Evolutionary conservation across 2,888 invertebrate genomes (phyloP).

Genomic region (Germaria angustata): DNA sequence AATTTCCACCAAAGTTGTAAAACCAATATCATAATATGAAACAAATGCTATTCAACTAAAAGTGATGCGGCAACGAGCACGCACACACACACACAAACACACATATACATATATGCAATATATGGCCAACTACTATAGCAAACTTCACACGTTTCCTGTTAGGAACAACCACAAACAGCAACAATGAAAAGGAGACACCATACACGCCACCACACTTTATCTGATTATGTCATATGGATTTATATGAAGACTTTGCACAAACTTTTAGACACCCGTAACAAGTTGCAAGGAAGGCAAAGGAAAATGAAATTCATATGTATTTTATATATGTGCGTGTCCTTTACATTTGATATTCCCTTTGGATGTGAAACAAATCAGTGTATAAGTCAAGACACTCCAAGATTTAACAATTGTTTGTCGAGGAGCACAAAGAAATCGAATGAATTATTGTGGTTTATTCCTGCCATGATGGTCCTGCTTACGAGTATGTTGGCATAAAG

Average conservation of each 20-base stretch:
- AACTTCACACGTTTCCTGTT: slow-evolving; percentile 46
- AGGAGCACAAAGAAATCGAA: slow-evolving; percentile 51
- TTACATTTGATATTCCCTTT: slow-evolving; percentile 51
- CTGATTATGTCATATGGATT: slow-evolving; percentile 57
- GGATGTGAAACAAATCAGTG: slow-evolving; percentile 59
- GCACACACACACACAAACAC: background rate
- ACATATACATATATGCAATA: background rate
- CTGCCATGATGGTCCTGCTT: background rate
- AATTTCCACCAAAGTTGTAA: slow-evolving; percentile 54
- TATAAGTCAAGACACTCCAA: slow-evolving; percentile 46
- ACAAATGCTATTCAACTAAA: slow-evolving; percentile 38
- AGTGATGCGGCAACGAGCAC: background rate
- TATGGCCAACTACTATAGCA: background rate
- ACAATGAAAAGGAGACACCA: background rate
- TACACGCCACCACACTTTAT: slow-evolving; percentile 20
- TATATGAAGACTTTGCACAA: slow-evolving; percentile 6
- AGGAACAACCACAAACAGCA: background rate
- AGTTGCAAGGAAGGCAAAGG: background rate
- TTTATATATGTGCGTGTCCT: slow-evolving; percentile 13
- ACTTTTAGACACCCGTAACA: background rate
- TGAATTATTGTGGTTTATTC: slow-evolving; percentile 50
- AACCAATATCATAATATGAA: slow-evolving; percentile 47
- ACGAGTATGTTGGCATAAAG: background rate
- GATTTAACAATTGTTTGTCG: slow-evolving; percentile 62
- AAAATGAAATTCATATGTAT: background rate